phyloP scores from a whole-genome alignment of 2,797 vertebrate species.

The Phrynocephalus guinanensis region DNA sequence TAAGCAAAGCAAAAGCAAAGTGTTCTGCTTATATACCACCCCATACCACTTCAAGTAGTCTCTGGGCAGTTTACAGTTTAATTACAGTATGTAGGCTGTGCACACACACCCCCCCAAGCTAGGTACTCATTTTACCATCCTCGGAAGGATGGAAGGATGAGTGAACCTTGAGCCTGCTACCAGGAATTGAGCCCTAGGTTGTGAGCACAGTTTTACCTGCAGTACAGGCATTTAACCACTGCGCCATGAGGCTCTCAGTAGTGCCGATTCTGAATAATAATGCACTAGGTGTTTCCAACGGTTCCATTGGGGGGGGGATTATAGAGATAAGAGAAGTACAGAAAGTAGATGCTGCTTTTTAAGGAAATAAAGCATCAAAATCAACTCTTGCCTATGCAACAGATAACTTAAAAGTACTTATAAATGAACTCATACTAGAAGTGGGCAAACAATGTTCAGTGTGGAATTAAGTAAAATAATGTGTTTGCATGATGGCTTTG shows the following conservation, averaged over 20 bases:
- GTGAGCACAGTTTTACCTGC: no score
- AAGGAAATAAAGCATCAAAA: slow-evolving; percentile 15
- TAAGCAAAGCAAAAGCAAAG: neutral
- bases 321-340: neutral
- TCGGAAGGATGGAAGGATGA: no score
- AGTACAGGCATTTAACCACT: no score
- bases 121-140: no score
- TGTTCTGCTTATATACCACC: no score
- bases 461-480: no score
- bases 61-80: no score
- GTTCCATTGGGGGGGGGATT: neutral
- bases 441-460: neutral
- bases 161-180: no score
- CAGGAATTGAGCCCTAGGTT: no score
- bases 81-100: no score
- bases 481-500: neutral
- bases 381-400: neutral
- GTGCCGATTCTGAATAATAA: slow-evolving; percentile 7
- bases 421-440: neutral
- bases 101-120: no score
- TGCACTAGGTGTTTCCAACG: neutral
- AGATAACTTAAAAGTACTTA: slow-evolving; percentile 3
- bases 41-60: no score
- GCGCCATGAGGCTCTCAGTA: neutral
- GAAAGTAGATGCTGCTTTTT: neutral